A percentile compares a stretch with the other conserved stretches of the same genome.
phyloP scores from a whole-genome alignment of 2,888 invertebrate species.

The Stenolophus ochropezus region DNA sequence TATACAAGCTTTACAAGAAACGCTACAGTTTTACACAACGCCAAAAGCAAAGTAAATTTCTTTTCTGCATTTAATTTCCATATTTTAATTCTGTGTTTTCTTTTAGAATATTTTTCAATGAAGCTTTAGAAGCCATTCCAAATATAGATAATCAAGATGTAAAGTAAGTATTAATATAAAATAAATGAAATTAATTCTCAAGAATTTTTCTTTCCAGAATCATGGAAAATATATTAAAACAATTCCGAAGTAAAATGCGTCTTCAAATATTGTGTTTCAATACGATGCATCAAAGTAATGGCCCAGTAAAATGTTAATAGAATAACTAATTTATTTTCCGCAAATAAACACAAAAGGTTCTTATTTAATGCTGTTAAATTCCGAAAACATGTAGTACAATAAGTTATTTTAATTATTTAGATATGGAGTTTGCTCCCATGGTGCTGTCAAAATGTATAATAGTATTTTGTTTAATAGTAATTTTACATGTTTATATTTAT shows the following conservation, averaged over 20 bases:
- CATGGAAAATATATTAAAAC: conserved; percentile 79
- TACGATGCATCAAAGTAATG: conserved; percentile 46
- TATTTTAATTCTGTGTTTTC: conserved; percentile 57
- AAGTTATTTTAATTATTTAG: conserved; percentile 31
- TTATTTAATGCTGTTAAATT: conserved; percentile 16
- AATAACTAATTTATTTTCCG: conserved; percentile 3
- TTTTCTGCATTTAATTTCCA: conserved; percentile 5
- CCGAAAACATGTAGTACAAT: conserved; percentile 31
- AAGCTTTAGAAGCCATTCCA: conserved; percentile 87
- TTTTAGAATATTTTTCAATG: conserved; percentile 83
- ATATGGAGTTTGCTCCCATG: conserved; percentile 29
- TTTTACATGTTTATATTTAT: conserved; percentile 54
- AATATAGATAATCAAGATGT: conserved; percentile 76
- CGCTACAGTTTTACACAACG: conserved; percentile 80
- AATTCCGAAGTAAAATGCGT: conserved; percentile 80
- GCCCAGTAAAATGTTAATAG: conserved; percentile 48
- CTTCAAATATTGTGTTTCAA: conserved; percentile 80
- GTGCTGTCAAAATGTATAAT: conserved; percentile 48
- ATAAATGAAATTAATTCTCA: neutral
- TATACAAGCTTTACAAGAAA: conserved; percentile 80
- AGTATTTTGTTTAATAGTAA: conserved; percentile 45
- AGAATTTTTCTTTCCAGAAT: conserved; percentile 72
- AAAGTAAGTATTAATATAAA: conserved; percentile 63
- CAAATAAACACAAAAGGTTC: neutral
- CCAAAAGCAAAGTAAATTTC: conserved; percentile 78